Conservation (phyloP, 2,113 vertebrate genomes). For the Xenopus laevis region DNA sequence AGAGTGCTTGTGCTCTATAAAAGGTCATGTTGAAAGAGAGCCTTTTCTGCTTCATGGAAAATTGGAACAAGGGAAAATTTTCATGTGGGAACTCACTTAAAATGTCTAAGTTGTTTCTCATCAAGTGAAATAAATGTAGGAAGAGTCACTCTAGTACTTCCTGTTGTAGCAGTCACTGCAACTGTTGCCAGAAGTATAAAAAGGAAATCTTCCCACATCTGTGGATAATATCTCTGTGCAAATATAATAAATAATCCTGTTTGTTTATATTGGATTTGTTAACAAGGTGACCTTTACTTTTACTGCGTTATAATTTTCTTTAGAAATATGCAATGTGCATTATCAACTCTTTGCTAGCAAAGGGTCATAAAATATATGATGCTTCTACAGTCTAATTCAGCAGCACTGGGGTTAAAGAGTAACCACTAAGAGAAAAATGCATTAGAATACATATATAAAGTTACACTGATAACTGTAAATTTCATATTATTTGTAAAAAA, state of each 20-base stretch:
- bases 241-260: not conserved
- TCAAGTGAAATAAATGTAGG: constrained; percentile 41
- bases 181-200: constrained; percentile 31
- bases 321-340: too few relatives aligned
- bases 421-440: too few relatives aligned
- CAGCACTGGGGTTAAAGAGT: too few relatives aligned
- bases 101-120: constrained; percentile 44
- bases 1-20: constrained; percentile 18
- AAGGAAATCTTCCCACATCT: constrained; percentile 49
- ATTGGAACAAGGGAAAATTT: constrained; percentile 38
- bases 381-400: too few relatives aligned
- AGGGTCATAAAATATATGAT: too few relatives aligned
- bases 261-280: not conserved
- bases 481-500: too few relatives aligned
- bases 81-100: constrained; percentile 28
- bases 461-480: too few relatives aligned
- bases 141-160: constrained; percentile 52
- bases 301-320: too few relatives aligned
- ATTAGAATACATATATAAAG: too few relatives aligned
- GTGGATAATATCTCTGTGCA: not conserved
- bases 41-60: constrained; percentile 41
- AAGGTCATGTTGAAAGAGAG: not conserved
- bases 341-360: too few relatives aligned
- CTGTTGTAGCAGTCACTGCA: constrained; percentile 4
- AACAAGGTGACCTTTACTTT: too few relatives aligned